These are phyloP conservation scores for Aphrocallistes beatrix DNA, from an alignment of 37 sponge, comb jelly and placozoan genomes.

Conservation along the genomic window DNA sequence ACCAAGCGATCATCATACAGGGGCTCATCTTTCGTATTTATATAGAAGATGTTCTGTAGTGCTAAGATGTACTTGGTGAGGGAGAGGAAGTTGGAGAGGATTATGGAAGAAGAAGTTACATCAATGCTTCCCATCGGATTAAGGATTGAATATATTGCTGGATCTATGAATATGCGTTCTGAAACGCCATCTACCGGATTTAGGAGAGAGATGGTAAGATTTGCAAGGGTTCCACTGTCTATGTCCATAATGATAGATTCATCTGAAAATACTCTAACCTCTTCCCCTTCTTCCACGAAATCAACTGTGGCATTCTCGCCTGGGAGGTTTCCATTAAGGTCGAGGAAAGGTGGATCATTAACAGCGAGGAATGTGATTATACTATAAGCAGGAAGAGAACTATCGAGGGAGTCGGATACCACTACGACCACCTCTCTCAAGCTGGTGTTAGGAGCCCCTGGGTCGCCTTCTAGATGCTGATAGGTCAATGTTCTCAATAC, in stretches of 20 bases:
- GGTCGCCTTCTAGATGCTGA: conserved; percentile 44
- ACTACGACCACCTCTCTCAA: conserved; percentile 31
- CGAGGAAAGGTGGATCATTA: conserved; percentile 74
- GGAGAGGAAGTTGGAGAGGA: conserved; percentile 25
- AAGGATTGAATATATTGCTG: not conserved
- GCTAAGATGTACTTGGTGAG: conserved; percentile 26
- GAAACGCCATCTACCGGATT: conserved; percentile 50
- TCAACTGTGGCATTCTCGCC: conserved; percentile 26
- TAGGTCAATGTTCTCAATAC: conserved; percentile 49
- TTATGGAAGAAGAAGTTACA: not conserved
- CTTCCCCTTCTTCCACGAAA: conserved; percentile 53
- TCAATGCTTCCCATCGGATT: not conserved
- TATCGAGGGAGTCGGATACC: conserved; percentile 44
- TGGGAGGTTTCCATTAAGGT: conserved; percentile 53
- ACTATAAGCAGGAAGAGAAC: conserved; percentile 25
- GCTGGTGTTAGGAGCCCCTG: conserved; percentile 46
- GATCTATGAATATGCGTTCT: not conserved
- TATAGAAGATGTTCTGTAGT: conserved; percentile 36
- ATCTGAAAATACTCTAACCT: conserved; percentile 30
- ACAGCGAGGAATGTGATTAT: conserved; percentile 60
- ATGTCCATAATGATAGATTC: conserved; percentile 50
- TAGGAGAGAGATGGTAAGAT: conserved; percentile 29
- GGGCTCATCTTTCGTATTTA: conserved; percentile 54
- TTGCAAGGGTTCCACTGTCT: conserved; percentile 43
- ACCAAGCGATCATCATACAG: conserved; percentile 29